A percentile compares a stretch with the other conserved stretches of the same genome.
phyloP scores from a whole-genome alignment of 1,140 invertebrate genomes.

The Drosophila seguyi region DNA sequence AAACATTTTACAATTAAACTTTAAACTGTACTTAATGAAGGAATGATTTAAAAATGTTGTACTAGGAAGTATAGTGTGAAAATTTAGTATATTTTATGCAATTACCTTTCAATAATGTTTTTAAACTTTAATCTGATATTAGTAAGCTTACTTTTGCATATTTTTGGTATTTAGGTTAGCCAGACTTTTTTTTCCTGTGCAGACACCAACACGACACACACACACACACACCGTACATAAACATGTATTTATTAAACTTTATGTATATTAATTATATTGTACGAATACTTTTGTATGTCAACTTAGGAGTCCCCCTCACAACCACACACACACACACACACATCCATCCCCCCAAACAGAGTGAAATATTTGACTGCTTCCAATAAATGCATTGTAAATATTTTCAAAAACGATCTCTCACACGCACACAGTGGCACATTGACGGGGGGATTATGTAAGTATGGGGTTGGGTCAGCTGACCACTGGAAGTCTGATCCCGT shows the following conservation, averaged over 20 bases:
- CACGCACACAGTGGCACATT: not conserved
- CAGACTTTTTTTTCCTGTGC: constrained; percentile 24
- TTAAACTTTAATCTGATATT: no score
- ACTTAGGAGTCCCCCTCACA: constrained; percentile 45
- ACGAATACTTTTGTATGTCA: constrained; percentile 56
- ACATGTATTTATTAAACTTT: constrained; percentile 75
- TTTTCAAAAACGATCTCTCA: constrained; percentile 29
- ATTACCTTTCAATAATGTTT: not conserved
- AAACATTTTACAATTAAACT: no score
- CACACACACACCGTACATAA: constrained; percentile 49
- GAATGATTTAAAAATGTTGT: no score
- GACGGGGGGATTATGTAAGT: constrained; percentile 45
- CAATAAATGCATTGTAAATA: constrained; percentile 60
- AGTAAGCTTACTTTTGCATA: not conserved
- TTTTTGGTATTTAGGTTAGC: not conserved
- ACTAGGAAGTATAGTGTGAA: no score
- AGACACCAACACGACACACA: constrained; percentile 12
- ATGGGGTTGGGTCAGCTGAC: constrained; percentile 42
- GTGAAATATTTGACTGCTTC: constrained; percentile 52
- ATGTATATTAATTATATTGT: constrained; percentile 69
- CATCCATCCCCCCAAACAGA: constrained; percentile 8
- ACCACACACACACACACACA: constrained; percentile 16
- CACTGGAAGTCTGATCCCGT: constrained; percentile 10
- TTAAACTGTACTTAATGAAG: no score
- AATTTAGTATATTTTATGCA: no score